Base-by-base conservation (phyloP, 2,888 invertebrate genomes). In the Frankliniella fusca region DNA sequence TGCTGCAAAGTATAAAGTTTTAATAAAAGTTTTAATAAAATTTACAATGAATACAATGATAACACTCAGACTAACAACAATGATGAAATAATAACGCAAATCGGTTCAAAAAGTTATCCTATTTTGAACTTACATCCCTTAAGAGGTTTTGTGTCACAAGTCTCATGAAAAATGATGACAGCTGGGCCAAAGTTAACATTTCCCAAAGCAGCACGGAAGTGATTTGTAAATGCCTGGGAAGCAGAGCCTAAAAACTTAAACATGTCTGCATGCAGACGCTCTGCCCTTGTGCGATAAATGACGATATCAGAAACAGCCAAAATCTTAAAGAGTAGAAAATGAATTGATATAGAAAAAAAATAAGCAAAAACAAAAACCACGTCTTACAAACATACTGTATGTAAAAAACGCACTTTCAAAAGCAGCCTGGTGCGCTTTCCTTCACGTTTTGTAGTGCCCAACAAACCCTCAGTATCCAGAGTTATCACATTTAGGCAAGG, bases 251-350 rank as follows among this genome's bases (percentile, higher is more conserved):
- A 88, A 87, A 95, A 95, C 80, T 91, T 91, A 86, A 92, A 95
- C 90, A 95, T 90, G 87, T 95, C 95, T 84, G 91, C 91, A 86
- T 93, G 93, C 70, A 95, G 87, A 81, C 94, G 90, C 86, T 94
- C 94, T 0, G 94, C 92, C 83, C 93, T 90, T 15, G 94, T 94
- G 82, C 94, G 90, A 87, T 93, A 95, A 81, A 95, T 91, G 0
- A 95, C 92, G 84, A 95, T 90, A 88, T 95, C 95, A 5, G 94
- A 94, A 81, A 95, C 91, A 9, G 95, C 95, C n/a, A 95, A 89
- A 81, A 95, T 91, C 90, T 90, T 83, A n/a, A 84, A 86, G 38
- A 82, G 83, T 81, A 83, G 70, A 38, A 83, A 27, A 27, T 28
- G 48, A 28, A 80, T 65, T n/a, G 61, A 27, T 70, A 15, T 12